Conservation (phyloP, 1,140 invertebrate species). For the Centruroides vittatus region DNA sequence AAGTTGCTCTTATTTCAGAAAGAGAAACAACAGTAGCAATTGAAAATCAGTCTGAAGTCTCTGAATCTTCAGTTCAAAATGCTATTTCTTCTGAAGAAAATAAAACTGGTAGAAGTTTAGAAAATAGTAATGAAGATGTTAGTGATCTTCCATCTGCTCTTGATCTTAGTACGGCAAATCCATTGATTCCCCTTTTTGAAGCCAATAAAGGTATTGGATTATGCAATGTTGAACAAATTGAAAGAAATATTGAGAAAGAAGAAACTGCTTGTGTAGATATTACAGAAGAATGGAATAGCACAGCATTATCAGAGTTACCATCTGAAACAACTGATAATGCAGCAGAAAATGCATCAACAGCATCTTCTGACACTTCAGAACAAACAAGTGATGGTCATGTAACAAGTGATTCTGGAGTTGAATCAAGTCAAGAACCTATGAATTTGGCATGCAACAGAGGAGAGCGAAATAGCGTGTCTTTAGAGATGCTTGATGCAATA, state of each 20-base stretch:
- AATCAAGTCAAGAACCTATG: conserved; percentile 16
- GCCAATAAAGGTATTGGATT: no score
- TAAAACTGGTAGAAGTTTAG: no score
- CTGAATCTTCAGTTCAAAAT: no score
- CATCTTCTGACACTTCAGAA: conserved; percentile 15
- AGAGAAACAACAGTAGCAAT: no score
- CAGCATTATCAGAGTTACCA: background rate
- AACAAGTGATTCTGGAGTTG: conserved; percentile 16
- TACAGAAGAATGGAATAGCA: no score
- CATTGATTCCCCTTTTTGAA: background rate
- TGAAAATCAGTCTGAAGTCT: no score
- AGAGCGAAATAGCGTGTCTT: background rate
- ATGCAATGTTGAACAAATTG: background rate
- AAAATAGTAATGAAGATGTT: no score
- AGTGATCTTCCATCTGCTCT: background rate
- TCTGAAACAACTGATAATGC: conserved; percentile 6
- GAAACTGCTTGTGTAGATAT: no score
- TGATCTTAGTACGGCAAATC: background rate
- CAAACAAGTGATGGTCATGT: conserved; percentile 12
- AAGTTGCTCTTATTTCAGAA: no score
- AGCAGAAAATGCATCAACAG: conserved; percentile 14
- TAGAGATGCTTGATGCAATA: background rate
- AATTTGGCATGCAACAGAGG: conserved; percentile 9
- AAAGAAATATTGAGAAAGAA: background rate
- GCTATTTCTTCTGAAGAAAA: no score